Evolutionary conservation across 2,888 invertebrate genomes (phyloP), one percentile per base, ranked within the genome.

Genomic region (Tribolium freemani): DNA sequence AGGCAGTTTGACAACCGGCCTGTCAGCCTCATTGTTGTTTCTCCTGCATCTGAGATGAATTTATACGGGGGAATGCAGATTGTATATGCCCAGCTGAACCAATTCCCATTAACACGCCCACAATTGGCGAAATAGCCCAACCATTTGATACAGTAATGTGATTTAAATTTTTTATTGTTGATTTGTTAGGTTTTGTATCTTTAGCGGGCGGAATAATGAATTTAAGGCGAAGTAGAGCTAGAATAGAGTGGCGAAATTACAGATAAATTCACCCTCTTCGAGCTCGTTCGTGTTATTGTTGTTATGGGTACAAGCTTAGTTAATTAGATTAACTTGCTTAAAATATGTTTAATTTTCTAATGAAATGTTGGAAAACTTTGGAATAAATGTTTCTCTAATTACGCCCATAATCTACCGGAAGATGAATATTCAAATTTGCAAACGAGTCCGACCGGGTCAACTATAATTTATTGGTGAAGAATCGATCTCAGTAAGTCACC

Each of bases 21-120:
- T 69, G 69, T 67, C 67, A 57, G 67, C 21, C 56, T 57, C 67
- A 67, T 67, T 67, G 67, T 67, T 67, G 67, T 67, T 67, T 67
- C 67, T 67, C 67, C 20, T 57, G 57, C 67, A 57, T 67, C 67
- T 67, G 48, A 57, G 67, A 67, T 67, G 67, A 46, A 67, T 67
- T 67, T 67, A 67, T 57, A 67, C 53, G 67, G 16, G 67, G 67
- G 56, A 67, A 67, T 67, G 67, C 67, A 48, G 66, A 66, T n/a
- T n/a, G n/a, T 63, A 50, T 63, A 63, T 50, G 54, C 21, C 5
- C 67, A 48, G 5, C 26, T 26, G 26, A 26, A 38, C 38, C 8
- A 38, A 38, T 38, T 38, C 8, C 16, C n/a, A 46, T 46, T 11
- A 11, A 46, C 10, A 44, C 44, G 44, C 10, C 4, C n/a, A 11